Conservation (phyloP, 2,888 invertebrate species). For the Artemia sinica region DNA sequence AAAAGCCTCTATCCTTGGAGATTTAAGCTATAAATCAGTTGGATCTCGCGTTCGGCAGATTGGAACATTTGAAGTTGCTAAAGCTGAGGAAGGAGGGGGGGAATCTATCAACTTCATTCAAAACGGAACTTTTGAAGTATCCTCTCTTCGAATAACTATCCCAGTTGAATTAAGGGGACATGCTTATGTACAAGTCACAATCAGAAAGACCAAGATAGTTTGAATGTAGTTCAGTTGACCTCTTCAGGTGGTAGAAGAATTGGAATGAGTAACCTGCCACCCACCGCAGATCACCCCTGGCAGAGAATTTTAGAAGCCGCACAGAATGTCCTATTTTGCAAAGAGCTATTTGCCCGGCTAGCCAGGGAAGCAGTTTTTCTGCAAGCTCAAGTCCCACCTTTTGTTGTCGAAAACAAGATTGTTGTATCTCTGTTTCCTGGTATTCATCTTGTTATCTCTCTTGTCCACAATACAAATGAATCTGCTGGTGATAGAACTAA, state of each 20-base stretch:
- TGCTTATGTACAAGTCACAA: conserved; percentile 85
- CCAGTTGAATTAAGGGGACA: conserved; percentile 88
- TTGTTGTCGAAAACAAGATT: conserved; percentile 92
- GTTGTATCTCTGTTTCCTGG: conserved; percentile 84
- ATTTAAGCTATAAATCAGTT: conserved; percentile 76
- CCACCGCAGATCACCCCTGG: conserved; percentile 69
- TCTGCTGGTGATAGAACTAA: conserved; percentile 38
- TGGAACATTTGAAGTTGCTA: conserved; percentile 86
- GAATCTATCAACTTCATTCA: background rate
- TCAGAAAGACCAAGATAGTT: conserved; percentile 50
- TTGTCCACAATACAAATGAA: conserved; percentile 58
- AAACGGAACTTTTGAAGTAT: conserved; percentile 32
- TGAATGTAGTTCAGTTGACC: background rate
- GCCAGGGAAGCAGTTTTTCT: conserved; percentile 87
- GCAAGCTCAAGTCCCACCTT: conserved; percentile 80
- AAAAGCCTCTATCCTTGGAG: conserved; percentile 58
- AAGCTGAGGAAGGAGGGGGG: conserved; percentile 56
- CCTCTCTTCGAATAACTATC: conserved; percentile 72
- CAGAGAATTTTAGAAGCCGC: conserved; percentile 90
- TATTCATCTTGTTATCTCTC: conserved; percentile 72
- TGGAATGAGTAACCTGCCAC: conserved; percentile 25
- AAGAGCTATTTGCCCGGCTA: conserved; percentile 80
- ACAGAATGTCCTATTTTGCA: conserved; percentile 90
- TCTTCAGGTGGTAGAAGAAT: conserved; percentile 8
- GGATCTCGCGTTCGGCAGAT: conserved; percentile 85